These are phyloP conservation scores for Clepsis dumicolana DNA, from an alignment of 2,888 invertebrate genomes.

Conservation along the genomic window DNA sequence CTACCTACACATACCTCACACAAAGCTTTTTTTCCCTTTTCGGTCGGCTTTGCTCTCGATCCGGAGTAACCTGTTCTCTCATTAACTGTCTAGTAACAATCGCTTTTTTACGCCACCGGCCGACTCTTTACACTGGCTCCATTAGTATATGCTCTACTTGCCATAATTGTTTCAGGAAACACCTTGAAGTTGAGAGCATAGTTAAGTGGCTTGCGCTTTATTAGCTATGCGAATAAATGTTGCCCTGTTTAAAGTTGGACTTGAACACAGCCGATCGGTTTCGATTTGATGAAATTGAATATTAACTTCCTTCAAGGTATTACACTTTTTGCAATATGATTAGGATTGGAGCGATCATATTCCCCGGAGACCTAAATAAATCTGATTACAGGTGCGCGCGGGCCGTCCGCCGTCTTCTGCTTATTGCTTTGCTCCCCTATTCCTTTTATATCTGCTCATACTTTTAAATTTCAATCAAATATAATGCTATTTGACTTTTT, in stretches of 20 bases:
- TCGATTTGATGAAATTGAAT: slow-evolving; percentile 28
- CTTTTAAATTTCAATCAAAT: slow-evolving; percentile 21
- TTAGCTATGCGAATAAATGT: slow-evolving; percentile 51
- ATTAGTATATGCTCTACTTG: slow-evolving; percentile 51
- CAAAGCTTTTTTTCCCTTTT: slow-evolving; percentile 53
- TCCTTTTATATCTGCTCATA: slow-evolving; percentile 48
- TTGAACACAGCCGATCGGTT: slow-evolving; percentile 4
- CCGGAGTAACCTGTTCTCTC: slow-evolving; percentile 51
- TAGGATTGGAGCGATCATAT: slow-evolving; percentile 55
- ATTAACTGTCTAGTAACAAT: slow-evolving; percentile 43
- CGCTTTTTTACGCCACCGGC: slow-evolving; percentile 45
- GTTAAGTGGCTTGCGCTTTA: slow-evolving; percentile 41
- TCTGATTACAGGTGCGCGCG: slow-evolving; percentile 62
- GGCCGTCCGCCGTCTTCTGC: slow-evolving; percentile 44
- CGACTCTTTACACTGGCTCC: slow-evolving; percentile 50
- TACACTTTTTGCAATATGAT: slow-evolving; percentile 61
- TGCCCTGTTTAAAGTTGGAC: slow-evolving; percentile 46
- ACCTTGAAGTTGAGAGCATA: slow-evolving; percentile 49
- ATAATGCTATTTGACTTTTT: slow-evolving; percentile 10
- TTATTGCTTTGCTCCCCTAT: slow-evolving; percentile 53
- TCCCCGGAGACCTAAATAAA: slow-evolving; percentile 62
- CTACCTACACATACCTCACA: slow-evolving; percentile 49
- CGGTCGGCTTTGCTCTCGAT: slow-evolving; percentile 49
- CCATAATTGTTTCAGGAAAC: slow-evolving; percentile 56
- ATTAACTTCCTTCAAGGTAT: slow-evolving; percentile 43